Percentiles rank a stretch among this genome's conserved stretches.
These are phyloP conservation scores for Oplegnathus fasciatus DNA, from an alignment of 2,113 vertebrate species.

Conservation along the genomic window DNA sequence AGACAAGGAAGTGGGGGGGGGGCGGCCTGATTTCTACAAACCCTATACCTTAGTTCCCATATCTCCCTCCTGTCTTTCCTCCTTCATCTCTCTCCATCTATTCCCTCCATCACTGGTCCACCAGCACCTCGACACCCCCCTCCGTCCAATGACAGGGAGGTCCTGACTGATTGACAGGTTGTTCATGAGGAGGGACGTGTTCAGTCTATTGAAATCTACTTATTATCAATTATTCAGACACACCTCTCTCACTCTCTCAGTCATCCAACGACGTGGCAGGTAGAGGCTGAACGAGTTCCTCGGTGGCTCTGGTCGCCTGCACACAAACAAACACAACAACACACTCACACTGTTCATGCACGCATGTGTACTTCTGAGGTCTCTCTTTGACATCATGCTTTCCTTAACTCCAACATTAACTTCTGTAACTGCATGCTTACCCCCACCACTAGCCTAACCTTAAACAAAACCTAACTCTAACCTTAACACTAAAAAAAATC, in stretches of 20 bases:
- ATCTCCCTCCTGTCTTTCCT: constrained; percentile 9
- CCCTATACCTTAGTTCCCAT: neutral
- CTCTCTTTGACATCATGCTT: neutral
- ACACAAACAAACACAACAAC: constrained; percentile 49
- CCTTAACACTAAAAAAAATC: neutral
- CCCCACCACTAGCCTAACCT: neutral
- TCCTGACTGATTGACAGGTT: constrained; percentile 76
- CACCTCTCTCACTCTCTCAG: constrained; percentile 45
- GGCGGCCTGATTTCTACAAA: neutral
- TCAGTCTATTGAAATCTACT: constrained; percentile 85
- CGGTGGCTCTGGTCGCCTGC: neutral
- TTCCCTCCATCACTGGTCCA: constrained; percentile 28
- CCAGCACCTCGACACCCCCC: constrained; percentile 23
- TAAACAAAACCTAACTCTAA: neutral
- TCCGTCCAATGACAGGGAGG: constrained; percentile 57
- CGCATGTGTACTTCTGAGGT: neutral
- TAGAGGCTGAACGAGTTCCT: constrained; percentile 47
- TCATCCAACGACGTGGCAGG: constrained; percentile 28
- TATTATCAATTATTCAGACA: constrained; percentile 84
- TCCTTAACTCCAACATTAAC: too few relatives aligned
- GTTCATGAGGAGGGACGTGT: constrained; percentile 82
- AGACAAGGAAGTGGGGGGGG: neutral
- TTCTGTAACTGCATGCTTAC: neutral
- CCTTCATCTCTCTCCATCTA: constrained; percentile 16
- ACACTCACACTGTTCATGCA: neutral